Conservation (phyloP, 2,113 vertebrate genomes). For the Anarhynchus alexandrinus region DNA sequence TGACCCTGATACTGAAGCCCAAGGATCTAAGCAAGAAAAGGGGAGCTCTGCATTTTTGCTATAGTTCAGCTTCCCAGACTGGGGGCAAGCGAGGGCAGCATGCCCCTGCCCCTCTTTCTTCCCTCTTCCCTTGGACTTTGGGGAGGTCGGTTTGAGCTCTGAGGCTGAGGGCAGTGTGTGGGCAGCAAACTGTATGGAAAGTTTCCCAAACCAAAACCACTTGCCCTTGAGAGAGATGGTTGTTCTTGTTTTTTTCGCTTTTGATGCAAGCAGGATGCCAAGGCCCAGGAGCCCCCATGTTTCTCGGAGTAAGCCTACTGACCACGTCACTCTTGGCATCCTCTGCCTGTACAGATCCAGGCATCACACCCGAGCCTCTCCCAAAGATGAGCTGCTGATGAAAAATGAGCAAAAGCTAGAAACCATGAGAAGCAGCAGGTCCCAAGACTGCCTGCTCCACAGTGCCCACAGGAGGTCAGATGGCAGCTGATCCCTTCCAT, state of each 20-base stretch:
- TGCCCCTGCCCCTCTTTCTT: not conserved
- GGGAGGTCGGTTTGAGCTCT: not conserved
- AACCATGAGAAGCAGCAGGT: not conserved
- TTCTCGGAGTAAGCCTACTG: not conserved
- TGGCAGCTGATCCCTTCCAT: not conserved
- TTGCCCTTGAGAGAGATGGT: not conserved
- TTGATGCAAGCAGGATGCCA: not conserved
- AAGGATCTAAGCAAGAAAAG: not conserved
- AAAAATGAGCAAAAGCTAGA: not conserved
- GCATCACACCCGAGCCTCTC: not conserved
- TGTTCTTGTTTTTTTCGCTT: not conserved
- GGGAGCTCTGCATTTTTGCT: not conserved
- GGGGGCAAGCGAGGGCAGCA: not conserved
- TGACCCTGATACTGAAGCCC: not conserved
- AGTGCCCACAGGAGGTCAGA: not conserved
- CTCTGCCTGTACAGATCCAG: not conserved
- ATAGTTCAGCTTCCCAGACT: not conserved
- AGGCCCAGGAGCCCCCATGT: not conserved
- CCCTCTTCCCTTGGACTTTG: not conserved
- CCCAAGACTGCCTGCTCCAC: not conserved
- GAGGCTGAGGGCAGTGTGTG: not conserved
- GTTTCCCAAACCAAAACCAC: not conserved
- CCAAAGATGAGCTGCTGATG: fast-evolving
- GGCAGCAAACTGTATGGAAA: not conserved
- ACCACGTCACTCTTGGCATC: not conserved